A percentile compares a stretch with the other conserved stretches of the same genome.
Evolutionary conservation across 2,888 invertebrate species (phyloP).

Genomic region (Trachelus iudaicus): DNA sequence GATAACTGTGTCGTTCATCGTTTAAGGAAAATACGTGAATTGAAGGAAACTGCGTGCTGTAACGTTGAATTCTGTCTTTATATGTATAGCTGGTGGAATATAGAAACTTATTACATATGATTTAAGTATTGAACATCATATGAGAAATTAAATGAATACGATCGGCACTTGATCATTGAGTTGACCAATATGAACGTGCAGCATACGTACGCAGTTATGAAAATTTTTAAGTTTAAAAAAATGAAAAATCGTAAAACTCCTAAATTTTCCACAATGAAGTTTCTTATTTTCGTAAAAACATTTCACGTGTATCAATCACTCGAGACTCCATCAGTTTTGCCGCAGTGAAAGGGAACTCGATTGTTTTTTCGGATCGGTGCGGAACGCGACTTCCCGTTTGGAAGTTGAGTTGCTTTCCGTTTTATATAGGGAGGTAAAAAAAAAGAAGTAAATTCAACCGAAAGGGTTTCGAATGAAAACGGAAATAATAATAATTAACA

Average conservation of each 20-base stretch:
- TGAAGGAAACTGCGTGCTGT: neutral
- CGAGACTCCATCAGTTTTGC: neutral
- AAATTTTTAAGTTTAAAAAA: neutral
- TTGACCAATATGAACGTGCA: neutral
- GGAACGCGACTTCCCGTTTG: neutral
- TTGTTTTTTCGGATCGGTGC: neutral
- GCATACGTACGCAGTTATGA: neutral
- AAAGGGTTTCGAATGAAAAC: neutral
- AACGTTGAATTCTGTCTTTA: neutral
- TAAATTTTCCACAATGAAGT: neutral
- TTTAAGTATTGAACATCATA: neutral
- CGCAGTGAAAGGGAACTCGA: neutral
- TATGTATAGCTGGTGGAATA: neutral
- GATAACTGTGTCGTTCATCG: neutral
- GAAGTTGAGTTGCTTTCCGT: neutral
- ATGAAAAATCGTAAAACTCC: constrained; percentile 13
- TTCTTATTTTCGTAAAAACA: neutral
- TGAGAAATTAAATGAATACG: no score
- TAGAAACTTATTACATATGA: neutral
- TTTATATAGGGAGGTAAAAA: neutral
- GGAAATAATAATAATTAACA: constrained; percentile 7
- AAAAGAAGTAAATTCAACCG: neutral
- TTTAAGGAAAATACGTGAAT: neutral
- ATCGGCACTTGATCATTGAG: neutral
- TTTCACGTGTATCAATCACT: neutral